Percentiles rank a stretch among this genome's conserved stretches.
These are phyloP conservation scores for Ibidorhyncha struthersii DNA, from an alignment of 2,113 vertebrate genomes.

Conservation along the genomic window DNA sequence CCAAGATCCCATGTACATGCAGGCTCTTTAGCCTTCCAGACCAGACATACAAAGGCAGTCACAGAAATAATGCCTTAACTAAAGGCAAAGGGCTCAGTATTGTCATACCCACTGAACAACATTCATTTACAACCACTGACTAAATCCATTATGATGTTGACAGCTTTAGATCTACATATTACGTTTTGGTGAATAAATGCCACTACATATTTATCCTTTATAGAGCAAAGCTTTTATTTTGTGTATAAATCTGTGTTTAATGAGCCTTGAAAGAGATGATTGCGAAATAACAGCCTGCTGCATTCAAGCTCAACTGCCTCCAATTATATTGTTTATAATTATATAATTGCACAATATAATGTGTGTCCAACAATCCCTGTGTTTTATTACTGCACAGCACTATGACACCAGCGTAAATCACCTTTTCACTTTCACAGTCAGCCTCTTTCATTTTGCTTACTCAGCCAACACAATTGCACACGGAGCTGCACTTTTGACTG, in stretches of 20 bases:
- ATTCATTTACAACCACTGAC: background rate
- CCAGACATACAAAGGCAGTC: background rate
- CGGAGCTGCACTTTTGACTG: slow-evolving; percentile 4
- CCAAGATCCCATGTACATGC: background rate
- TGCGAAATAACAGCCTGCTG: slow-evolving; percentile 68
- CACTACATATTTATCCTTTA: slow-evolving; percentile 47
- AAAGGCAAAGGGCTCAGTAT: background rate
- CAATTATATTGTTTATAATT: slow-evolving; percentile 73
- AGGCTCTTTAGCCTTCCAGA: background rate
- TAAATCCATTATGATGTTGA: slow-evolving; percentile 15
- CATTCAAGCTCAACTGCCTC: slow-evolving; percentile 71
- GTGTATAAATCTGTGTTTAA: slow-evolving; percentile 69
- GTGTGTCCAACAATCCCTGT: slow-evolving; percentile 56
- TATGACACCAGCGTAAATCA: slow-evolving; percentile 44
- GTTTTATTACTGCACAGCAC: slow-evolving; percentile 46
- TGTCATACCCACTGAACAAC: background rate
- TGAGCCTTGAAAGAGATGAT: slow-evolving; percentile 74
- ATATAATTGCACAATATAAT: slow-evolving; percentile 64
- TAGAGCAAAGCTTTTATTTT: slow-evolving; percentile 63
- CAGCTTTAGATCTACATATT: slow-evolving; percentile 32
- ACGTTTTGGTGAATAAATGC: slow-evolving; percentile 45
- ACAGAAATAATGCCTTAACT: background rate
- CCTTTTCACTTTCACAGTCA: slow-evolving; percentile 57
- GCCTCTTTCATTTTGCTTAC: slow-evolving; percentile 46
- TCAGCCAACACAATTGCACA: slow-evolving; percentile 31